These are phyloP conservation scores for Microtus ochrogaster DNA, from an alignment of 2,113 vertebrate species.

Conservation along the genomic window DNA sequence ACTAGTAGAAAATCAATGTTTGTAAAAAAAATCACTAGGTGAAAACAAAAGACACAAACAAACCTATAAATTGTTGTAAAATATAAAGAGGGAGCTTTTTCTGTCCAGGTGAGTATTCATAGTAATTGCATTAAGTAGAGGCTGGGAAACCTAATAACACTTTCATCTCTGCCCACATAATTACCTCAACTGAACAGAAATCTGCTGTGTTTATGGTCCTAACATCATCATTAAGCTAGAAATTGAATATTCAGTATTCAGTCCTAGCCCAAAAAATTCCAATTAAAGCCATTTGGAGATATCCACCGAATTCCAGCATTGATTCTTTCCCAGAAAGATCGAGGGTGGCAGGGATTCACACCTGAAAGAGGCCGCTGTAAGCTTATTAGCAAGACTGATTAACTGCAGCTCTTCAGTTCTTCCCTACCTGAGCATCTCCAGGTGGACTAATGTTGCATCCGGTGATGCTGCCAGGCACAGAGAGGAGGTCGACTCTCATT, in stretches of 20 bases:
- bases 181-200: conserved; percentile 64
- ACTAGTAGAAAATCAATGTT: not conserved
- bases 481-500: conserved; percentile 22
- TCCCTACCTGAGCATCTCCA: conserved; percentile 9
- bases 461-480: not conserved
- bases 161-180: conserved; percentile 64
- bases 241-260: conserved; percentile 61
- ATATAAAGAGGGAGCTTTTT: conserved; percentile 14
- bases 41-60: not conserved
- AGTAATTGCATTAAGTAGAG: conserved; percentile 52
- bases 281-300: conserved; percentile 70
- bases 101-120: conserved; percentile 39
- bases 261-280: conserved; percentile 65
- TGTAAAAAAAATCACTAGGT: not conserved
- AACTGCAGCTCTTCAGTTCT: not conserved
- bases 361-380: conserved; percentile 39
- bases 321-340: conserved; percentile 67
- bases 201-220: conserved; percentile 56
- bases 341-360: conserved; percentile 57
- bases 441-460: not conserved
- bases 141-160: conserved; percentile 28
- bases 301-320: conserved; percentile 49
- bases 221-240: conserved; percentile 73
- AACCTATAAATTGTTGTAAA: not conserved
- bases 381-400: conserved; percentile 77